Evolutionary conservation across 2,113 vertebrate genomes (phyloP), one percentile per base, ranked within the genome.

Genomic region (Anser cygnoides): DNA sequence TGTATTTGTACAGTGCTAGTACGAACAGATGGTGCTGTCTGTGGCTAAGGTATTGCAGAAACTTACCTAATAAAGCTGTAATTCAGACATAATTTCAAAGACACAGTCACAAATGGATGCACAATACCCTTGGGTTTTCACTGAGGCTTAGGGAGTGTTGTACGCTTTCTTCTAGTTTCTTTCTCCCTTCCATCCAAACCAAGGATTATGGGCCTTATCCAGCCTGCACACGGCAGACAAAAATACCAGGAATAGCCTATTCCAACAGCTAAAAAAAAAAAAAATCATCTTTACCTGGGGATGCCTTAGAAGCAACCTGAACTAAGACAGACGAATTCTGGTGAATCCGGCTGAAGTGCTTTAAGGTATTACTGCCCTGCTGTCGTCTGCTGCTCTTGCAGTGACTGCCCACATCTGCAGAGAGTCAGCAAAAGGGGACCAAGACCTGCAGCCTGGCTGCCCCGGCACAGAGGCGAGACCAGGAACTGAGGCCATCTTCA

Each of bases 331-430:
- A 93, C 78, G 77, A 95, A 87, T 97, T 95, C 92, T 86, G 63
- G 75, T 83, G 95, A 97, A 96, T 94, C 92, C 67, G 79, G 90
- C 92, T 97, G 90, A 97, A 95, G 90, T 95, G 82, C 93, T 93
- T 97, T 92, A 96, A 95, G 88, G 85, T 79, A 96, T 97, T 97
- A 97, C 33, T 88, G 93, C 39, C 95, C 96, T 93, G 95, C 95
- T 97, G 96, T 93, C 21, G 72, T 95, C 93, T 96, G 90, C 46
- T 0, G 13, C 46, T 78, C 52, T n/a, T 63, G 70, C 65, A 92
- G 79, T 79, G 80, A 79, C 89, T 89, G 91, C 59, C 79, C 7
- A 1, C 0, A 21, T 50, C 17, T 50, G 61, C 72, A 75, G 52
- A 58, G 23, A 82, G 33, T 25, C 74, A 83, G 63, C 39, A 90